A percentile compares a stretch with the other conserved stretches of the same genome.
phyloP scores from a whole-genome alignment of 1,140 invertebrate species.

The Drosophila burlai region DNA sequence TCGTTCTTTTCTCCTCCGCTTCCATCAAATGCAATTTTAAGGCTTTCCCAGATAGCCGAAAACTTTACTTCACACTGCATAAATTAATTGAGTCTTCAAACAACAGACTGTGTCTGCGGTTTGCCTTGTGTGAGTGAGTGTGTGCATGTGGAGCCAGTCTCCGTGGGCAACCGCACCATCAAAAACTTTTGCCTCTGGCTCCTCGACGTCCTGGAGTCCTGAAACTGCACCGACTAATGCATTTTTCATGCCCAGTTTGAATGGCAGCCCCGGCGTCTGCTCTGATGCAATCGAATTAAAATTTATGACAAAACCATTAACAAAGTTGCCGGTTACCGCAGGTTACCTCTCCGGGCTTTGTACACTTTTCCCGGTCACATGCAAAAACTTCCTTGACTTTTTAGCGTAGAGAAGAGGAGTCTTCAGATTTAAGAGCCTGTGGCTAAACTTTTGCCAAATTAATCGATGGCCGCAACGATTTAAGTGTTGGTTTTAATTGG shows the following conservation, averaged over 20 bases:
- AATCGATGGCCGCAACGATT: conserved; percentile 65
- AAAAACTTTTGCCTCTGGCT: conserved; percentile 56
- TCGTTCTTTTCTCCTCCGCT: not conserved
- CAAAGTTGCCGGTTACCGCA: conserved; percentile 61
- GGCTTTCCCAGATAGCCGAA: conserved; percentile 15
- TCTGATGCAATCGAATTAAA: conserved; percentile 82
- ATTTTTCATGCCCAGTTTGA: conserved; percentile 66
- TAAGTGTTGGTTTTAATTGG: conserved; percentile 61
- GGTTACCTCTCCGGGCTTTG: not conserved
- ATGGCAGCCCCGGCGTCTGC: conserved; percentile 33
- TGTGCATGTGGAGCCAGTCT: conserved; percentile 17
- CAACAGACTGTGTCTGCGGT: conserved; percentile 45
- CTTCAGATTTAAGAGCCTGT: conserved; percentile 43
- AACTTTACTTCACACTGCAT: conserved; percentile 74
- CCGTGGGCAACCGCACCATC: conserved; percentile 66
- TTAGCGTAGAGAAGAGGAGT: conserved; percentile 1
- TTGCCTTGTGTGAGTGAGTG: conserved; percentile 20
- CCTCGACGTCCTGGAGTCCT: conserved; percentile 2
- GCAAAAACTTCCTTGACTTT: conserved; percentile 59
- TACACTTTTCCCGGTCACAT: conserved; percentile 52
- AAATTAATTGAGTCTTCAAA: conserved; percentile 76
- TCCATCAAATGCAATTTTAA: conserved; percentile 41
- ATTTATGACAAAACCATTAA: conserved; percentile 84
- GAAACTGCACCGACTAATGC: conserved; percentile 57
- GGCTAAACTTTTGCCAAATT: conserved; percentile 56